These are phyloP conservation scores for Papilio polyxenes DNA, from an alignment of 1,140 invertebrate species.

Conservation along the genomic window DNA sequence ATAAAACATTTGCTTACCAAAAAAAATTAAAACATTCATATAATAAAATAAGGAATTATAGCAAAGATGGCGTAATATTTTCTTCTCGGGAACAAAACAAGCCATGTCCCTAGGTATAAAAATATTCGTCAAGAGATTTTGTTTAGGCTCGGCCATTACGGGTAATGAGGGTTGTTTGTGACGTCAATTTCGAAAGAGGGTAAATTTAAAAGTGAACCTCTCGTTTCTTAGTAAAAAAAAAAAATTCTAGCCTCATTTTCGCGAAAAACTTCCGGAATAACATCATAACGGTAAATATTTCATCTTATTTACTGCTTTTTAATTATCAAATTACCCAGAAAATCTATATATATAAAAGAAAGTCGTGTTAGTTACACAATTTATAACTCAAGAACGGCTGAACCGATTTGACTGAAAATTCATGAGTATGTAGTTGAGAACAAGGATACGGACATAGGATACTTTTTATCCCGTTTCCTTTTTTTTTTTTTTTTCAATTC, in stretches of 20 bases:
- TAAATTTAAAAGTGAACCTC: conserved; percentile 33
- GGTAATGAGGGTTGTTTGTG: conserved; percentile 37
- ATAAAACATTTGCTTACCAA: too few relatives aligned
- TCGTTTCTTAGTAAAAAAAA: conserved; percentile 12
- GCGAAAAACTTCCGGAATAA: background rate
- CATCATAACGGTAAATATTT: background rate
- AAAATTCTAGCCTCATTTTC: conserved; percentile 8
- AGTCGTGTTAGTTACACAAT: too few relatives aligned
- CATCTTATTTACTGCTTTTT: background rate
- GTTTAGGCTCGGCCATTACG: conserved; percentile 32
- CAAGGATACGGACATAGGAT: too few relatives aligned
- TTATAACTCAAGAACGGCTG: too few relatives aligned
- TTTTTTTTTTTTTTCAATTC: too few relatives aligned
- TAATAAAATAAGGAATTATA: background rate
- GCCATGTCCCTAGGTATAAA: conserved; percentile 23
- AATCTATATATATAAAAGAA: too few relatives aligned
- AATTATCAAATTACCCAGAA: too few relatives aligned
- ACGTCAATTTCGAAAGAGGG: conserved; percentile 35
- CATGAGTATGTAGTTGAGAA: too few relatives aligned
- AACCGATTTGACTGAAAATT: too few relatives aligned
- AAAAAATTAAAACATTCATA: background rate
- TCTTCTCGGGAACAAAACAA: conserved; percentile 3
- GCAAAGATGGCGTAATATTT: background rate
- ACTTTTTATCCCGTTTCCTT: too few relatives aligned
- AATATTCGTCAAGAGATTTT: conserved; percentile 31